These are phyloP conservation scores for Drosophila bifasciata DNA, from an alignment of 1,140 invertebrate species.

Conservation along the genomic window DNA sequence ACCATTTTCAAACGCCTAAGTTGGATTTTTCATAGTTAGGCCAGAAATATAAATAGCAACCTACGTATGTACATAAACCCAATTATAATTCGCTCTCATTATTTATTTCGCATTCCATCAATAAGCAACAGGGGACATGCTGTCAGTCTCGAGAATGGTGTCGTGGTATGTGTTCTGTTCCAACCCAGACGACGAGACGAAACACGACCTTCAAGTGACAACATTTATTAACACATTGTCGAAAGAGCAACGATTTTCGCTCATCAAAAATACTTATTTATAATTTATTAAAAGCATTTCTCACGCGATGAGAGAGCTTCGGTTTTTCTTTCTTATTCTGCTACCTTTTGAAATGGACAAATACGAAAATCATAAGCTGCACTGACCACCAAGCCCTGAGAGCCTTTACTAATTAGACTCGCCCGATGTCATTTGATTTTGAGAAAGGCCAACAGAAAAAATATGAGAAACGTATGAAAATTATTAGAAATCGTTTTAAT, in stretches of 20 bases:
- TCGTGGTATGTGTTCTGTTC: not conserved
- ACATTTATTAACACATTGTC: constrained; percentile 53
- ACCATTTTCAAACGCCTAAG: too few species aligned
- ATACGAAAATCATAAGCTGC: constrained; percentile 7
- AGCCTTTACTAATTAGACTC: constrained; percentile 27
- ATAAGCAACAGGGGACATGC: constrained; percentile 6
- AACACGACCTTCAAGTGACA: constrained; percentile 47
- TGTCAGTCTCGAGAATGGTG: not conserved
- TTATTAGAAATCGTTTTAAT: constrained; percentile 32
- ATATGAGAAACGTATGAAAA: constrained; percentile 8
- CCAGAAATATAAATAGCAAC: too few species aligned
- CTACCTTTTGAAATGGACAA: not conserved
- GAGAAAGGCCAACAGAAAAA: constrained; percentile 9
- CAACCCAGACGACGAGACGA: constrained; percentile 7
- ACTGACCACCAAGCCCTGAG: not conserved
- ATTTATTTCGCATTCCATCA: constrained; percentile 29
- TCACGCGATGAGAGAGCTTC: not conserved
- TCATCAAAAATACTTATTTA: constrained; percentile 15
- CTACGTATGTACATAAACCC: not conserved
- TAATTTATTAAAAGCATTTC: constrained; percentile 29
- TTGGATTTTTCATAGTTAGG: too few species aligned
- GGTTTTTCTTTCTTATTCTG: constrained; percentile 2
- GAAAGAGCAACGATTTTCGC: constrained; percentile 31
- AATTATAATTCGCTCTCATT: constrained; percentile 26
- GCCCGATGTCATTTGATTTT: constrained; percentile 13